Base-by-base conservation (phyloP, 2,113 vertebrate species). In the Atherinomorus stipes region DNA sequence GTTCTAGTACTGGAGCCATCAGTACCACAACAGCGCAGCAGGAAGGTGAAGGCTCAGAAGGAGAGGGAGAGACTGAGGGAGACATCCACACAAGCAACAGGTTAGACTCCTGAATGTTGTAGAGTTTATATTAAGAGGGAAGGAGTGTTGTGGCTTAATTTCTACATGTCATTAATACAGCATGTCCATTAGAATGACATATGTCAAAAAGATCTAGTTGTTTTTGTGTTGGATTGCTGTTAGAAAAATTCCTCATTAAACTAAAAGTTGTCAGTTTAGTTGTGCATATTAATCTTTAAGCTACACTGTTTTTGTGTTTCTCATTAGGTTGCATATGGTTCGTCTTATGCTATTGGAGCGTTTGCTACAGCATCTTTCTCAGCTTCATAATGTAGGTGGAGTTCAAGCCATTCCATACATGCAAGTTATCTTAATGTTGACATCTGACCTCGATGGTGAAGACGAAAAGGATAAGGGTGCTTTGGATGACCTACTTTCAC, bases 381-480 rank as follows among this genome's bases (percentile, higher is more conserved):
- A 98, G 92, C 94, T 99, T 51, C 95, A 97, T 82, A 96, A 93
- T 0, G 98, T 98, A 0, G 97, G 98, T 2, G 98, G 98, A 2
- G 98, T 99, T 81, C 95, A 97, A 47, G 97, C 98, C 87, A 99
- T 99, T 65, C 98, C 98, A 0, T 99, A 99, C 76, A 99, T 99
- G 98, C 98, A 99, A 94, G 98, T 99, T 66, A 95, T 99, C 70
- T 94, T 99, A 71, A 99, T 99, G 98, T 92, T 99, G 64, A 99
- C 97, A 23, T 96, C 98, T 68, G 98, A 99, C 88, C 91, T 99
- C 28, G 98, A 99, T 81, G 97, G 98, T 13, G 98, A 99, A 53
- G 98, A 99, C 64, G 98, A 99, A 87, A 99, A 99, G 83, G 98
- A 99, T 84, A 99, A 99, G 78, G 98, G 98, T 0, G 98, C 98